Base-by-base conservation (phyloP, 2,113 vertebrate genomes). In the Saccopteryx bilineata region DNA sequence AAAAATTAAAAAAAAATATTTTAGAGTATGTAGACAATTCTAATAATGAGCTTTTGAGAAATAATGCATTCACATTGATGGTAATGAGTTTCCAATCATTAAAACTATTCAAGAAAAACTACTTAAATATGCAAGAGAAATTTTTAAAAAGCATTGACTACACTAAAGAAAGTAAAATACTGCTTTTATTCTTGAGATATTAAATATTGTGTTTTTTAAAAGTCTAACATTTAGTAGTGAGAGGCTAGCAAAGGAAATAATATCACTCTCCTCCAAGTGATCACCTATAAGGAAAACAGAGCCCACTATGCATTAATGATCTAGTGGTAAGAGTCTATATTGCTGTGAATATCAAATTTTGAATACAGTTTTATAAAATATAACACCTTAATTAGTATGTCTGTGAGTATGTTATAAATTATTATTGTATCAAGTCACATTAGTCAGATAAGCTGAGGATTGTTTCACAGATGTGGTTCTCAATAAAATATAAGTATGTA, bases 401-500 rank as follows among this genome's bases (percentile, higher is more conserved):
- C 52, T 88, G 15, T 74, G 58, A 78, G 2, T 68, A 33, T 74
- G 18, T 11, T 72, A 74, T 66, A 28, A 26, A 78, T 87, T 82
- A 71, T 78, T 87, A 72, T 3, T 54, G 1, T 7, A 60, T 52
- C 33, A 8, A 11, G 60, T 71, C 6, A 61, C 12, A 84, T 68
- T 74, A 61, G 69, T 80, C 84, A 91, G 58, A 50, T 74, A 91
- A 66, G 60, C 31, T 60, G 58, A 39, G 46, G 39, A 89, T 85
- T 85, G 19, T 13, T 31, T 17, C 5, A 61, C 46, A 18, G 33
- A 72, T 83, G 13, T 74, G 24, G 1, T 26, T 76, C 11, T 66
- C 39, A 88, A 91, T 91, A 84, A 96, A 91, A 88, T 69, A 65
- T 56, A 90, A 61, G 1, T 52, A 46, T 14, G 0, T 48, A 54